Evolutionary conservation across 1,140 invertebrate genomes (phyloP), one percentile per base, ranked within the genome.

Genomic region (Leucophenga varia): DNA sequence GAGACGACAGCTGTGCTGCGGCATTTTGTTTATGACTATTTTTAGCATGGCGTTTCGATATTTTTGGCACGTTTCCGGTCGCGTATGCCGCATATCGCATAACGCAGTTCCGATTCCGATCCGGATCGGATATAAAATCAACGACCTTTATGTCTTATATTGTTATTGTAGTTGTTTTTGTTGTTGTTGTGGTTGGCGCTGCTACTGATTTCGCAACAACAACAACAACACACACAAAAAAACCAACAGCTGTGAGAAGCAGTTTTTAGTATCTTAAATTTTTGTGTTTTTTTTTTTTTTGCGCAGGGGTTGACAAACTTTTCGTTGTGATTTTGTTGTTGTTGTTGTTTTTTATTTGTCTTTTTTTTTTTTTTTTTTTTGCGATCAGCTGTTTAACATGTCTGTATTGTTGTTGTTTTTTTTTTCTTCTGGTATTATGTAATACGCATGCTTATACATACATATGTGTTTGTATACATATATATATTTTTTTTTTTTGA

Each of bases 31-130:
- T 16, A 30, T 30, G 34, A 41, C 50, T 64, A 64, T 65, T 59
- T 65, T 47, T 55, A 52, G 63, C 39, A 22, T 47, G 46, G 53
- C 54, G 54, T 57, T 61, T 61, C 61, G 44, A 47, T 68, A 68
- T 68, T 68, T 68, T 68, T 59, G 64, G 57, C 60, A 64, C 57
- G 65, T 60, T 68, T 64, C 64, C 53, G 58, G 49, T 59, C 52
- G 42, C 32, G 12, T 22, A 3, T 3, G 31, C 4, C 7, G 14
- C 14, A 32, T 38, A 43, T n/a, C n/a, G n/a, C n/a, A n/a, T n/a
- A n/a, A n/a, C n/a, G n/a, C n/a, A n/a, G n/a, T n/a, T n/a, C n/a
- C n/a, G n/a, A n/a, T n/a, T n/a, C n/a, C n/a, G n/a, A n/a, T n/a
- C n/a, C n/a, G n/a, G n/a, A n/a, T n/a, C n/a, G n/a, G n/a, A n/a